Conservation (phyloP, 2,113 vertebrate species). For the Rynchops niger region DNA sequence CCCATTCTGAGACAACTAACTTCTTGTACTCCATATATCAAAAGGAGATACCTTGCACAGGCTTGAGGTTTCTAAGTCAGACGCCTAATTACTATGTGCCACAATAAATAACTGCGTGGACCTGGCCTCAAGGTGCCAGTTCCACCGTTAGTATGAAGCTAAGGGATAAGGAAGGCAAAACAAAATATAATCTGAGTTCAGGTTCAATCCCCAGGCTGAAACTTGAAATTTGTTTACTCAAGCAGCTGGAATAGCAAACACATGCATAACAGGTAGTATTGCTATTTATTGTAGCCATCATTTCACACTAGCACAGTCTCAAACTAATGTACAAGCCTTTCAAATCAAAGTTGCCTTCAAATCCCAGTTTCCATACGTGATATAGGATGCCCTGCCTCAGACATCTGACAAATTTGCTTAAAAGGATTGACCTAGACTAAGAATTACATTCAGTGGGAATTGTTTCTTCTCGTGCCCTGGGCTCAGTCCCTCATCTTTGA, state of each 20-base stretch:
- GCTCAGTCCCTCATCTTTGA: neutral
- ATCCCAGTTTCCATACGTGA: neutral
- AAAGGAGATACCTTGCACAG: fast-evolving
- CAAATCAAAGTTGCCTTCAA: neutral
- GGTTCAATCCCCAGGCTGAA: neutral
- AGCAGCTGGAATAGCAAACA: neutral
- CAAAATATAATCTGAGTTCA: neutral
- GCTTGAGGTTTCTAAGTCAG: neutral
- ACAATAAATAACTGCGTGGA: neutral
- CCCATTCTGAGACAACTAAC: neutral
- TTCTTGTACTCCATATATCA: neutral
- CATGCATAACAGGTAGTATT: neutral
- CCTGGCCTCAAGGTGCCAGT: neutral
- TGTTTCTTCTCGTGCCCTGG: neutral
- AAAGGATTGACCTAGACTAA: neutral
- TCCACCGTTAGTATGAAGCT: neutral
- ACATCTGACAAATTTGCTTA: neutral
- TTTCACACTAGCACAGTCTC: neutral
- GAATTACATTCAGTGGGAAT: neutral
- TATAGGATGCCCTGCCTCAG: neutral
- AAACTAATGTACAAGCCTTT: neutral
- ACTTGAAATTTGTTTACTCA: neutral
- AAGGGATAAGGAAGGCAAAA: neutral
- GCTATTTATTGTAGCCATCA: neutral
- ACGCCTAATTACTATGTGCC: neutral